These are phyloP conservation scores for Zosterops japonicus DNA, from an alignment of 2,113 vertebrate genomes.

Conservation along the genomic window DNA sequence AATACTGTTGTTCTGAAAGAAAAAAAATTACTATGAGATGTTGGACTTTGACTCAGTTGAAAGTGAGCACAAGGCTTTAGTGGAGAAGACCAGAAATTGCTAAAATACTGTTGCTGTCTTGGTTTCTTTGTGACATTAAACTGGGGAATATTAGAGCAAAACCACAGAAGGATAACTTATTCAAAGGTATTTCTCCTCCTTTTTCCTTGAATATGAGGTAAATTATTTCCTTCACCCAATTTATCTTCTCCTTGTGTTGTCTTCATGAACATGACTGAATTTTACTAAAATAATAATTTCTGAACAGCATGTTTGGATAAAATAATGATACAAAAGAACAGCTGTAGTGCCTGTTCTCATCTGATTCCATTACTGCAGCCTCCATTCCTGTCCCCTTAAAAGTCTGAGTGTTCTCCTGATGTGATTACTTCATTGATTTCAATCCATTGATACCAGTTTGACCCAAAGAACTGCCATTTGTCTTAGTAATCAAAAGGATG, in stretches of 20 bases:
- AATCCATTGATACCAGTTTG: background rate
- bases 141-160: background rate
- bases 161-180: background rate
- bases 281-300: background rate
- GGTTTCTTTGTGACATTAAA: background rate
- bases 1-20: background rate
- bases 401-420: background rate
- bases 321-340: background rate
- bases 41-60: background rate
- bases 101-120: background rate
- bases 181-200: background rate
- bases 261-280: background rate
- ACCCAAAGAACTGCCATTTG: background rate
- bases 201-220: background rate
- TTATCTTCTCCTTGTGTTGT: background rate
- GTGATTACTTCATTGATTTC: background rate
- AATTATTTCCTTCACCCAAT: background rate
- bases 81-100: background rate
- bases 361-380: background rate
- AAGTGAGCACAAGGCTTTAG: background rate
- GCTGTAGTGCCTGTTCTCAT: background rate
- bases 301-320: background rate
- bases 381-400: background rate
- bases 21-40: background rate
- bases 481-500: background rate